A percentile compares a stretch with the other conserved stretches of the same genome.
phyloP scores from a whole-genome alignment of 2,113 vertebrate genomes.

The Struthidea cinerea region DNA sequence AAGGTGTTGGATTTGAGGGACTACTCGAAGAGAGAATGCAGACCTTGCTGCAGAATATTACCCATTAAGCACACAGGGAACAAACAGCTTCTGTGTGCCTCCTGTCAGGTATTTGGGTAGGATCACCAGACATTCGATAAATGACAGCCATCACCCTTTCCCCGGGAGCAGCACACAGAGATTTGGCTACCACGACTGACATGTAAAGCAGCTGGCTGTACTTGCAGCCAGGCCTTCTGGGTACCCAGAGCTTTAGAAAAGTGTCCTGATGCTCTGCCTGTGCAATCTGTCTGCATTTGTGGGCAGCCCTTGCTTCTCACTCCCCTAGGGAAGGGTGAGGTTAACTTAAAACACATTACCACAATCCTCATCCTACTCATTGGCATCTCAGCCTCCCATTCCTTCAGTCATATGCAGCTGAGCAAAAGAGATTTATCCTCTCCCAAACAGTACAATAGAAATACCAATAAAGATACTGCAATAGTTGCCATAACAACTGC shows the following conservation, averaged over 20 bases:
- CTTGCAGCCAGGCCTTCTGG: neutral
- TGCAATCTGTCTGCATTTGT: neutral
- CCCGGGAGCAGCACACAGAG: neutral
- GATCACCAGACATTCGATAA: neutral
- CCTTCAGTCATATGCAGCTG: neutral
- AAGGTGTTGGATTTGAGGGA: neutral
- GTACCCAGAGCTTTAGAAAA: neutral
- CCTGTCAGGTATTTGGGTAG: neutral
- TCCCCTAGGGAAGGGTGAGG: neutral
- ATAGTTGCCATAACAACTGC: constrained; percentile 57
- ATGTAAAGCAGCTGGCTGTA: neutral
- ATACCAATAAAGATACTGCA: neutral
- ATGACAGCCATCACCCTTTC: neutral
- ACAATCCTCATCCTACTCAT: neutral
- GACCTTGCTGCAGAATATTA: neutral
- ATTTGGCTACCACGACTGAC: neutral
- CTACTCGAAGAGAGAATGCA: neutral
- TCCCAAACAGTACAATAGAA: neutral
- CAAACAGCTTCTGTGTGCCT: neutral
- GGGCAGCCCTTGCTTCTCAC: neutral
- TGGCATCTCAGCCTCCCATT: neutral
- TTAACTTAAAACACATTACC: neutral
- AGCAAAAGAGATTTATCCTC: neutral
- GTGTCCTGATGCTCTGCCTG: neutral
- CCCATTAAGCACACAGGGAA: neutral